Evolutionary conservation across 2,113 vertebrate genomes (phyloP), one percentile per base, ranked within the genome.

Genomic region (Tricholaema leucomelas): DNA sequence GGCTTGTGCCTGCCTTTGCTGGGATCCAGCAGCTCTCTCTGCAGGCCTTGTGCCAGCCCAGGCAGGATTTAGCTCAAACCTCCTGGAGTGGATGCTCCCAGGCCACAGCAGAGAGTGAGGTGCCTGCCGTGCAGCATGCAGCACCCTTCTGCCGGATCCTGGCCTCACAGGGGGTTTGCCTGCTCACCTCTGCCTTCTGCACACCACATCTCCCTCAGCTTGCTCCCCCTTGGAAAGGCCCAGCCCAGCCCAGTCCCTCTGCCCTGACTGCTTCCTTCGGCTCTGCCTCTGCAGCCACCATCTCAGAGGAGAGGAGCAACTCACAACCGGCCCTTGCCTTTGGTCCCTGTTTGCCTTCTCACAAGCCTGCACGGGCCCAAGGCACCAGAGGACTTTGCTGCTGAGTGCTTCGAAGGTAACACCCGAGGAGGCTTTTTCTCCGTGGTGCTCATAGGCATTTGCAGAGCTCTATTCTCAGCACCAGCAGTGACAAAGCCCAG

Each of bases 51-150:
- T 28, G 86, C 48, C 81, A 54, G 42, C 27, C 79, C 83, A 44
- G 52, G 5, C 81, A 30, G 30, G 13, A 83, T 75, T 75, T 18
- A 60, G 85, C 63, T 59, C 46, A 24, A 50, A 10, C 40, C 28
- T 33, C 35, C 56, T 1, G 2, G 21, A 16, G 31, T 4, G 25
- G 61, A 17, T 48, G 42, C 48, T 82, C 61, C 83, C 4, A 16
- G 33, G 38, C 17, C 54, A 66, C 54, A 72, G 38, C 33, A 35
- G 44, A 67, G 81, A 4, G 58, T 52, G 78, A 78, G 71, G 54
- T 58, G 66, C 31, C 23, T 12, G 2, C 30, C 71, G 25, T 0
- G 18, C 31, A 58, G 59, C 58, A 28, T 0, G 0, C 1, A 2
- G 58, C 48, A 15, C n/a, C 0, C 0, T 12, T 69, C 60, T 1